Evolutionary conservation across 2,797 vertebrate genomes (phyloP), one percentile per base, ranked within the genome.

Genomic region (Distichodus sexfasciatus): DNA sequence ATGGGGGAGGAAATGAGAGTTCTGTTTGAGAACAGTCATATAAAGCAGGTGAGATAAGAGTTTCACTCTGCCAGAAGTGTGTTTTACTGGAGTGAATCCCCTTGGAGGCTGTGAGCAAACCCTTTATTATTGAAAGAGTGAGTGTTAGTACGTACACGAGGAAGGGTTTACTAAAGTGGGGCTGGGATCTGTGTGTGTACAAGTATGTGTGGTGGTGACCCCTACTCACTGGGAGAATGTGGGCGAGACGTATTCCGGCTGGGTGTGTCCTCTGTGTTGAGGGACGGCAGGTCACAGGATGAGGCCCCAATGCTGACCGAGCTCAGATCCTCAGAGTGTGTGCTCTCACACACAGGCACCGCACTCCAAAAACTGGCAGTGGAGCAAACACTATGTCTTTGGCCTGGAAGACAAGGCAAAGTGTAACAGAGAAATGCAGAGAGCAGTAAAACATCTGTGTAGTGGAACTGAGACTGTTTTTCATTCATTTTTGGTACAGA

Each of bases 181-280:
- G n/a, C n/a, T n/a, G n/a, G n/a, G n/a, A n/a, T n/a, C n/a, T 8
- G 50, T 33, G 40, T 47, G 50, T 58, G 44, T 66, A 26, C 24
- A 41, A 17, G 31, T 28, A 31, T 63, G 31, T 50, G 36, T 33
- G 21, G 12, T 6, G 2, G 2, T n/a, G 8, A 10, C 11, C 2
- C 3, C 9, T 66, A 69, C 90, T 93, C 89, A 94, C 92, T 90
- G 31, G 90, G 82, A 0, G 91, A 92, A 58, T 86, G 90, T 1
- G 90, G 85, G 48, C 83, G 81, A 4, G 93, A 93, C 0, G 84
- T 83, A 40, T 81, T 77, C 55, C 89, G 82, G 51, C 88, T 87
- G 26, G 77, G 81, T 68, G 81, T 76, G 26, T 92, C 92, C 74
- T 92, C 92, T 0, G 86, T 81, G 29, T 80, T 85, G 69, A 89